A percentile compares a stretch with the other conserved stretches of the same genome.
Conservation (phyloP, 2,888 invertebrate genomes). For the Andrena bucephala region DNA sequence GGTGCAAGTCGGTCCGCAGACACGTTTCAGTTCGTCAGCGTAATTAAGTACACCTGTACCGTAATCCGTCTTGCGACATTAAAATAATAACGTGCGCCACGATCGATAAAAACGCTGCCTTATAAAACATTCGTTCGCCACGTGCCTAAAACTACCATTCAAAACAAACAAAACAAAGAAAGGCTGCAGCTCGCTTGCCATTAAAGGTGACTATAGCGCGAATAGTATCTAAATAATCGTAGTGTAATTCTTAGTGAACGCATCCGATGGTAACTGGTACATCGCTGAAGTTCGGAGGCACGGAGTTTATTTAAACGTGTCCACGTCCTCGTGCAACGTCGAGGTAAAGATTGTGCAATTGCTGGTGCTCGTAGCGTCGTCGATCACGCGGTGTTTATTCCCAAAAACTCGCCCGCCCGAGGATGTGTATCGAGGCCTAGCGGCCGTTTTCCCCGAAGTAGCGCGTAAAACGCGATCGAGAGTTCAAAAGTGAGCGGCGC, state of each 20-base stretch:
- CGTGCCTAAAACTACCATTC: conserved; percentile 11
- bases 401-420: not conserved
- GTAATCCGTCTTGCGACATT: not conserved
- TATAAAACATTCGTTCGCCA: not conserved
- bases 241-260: not conserved
- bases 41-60: not conserved
- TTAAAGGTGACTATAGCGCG: not conserved
- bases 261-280: not conserved
- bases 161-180: conserved; percentile 21
- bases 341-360: conserved; percentile 24
- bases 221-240: conserved; percentile 12
- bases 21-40: not conserved
- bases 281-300: too few relatives aligned
- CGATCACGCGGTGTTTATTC: conserved; percentile 11
- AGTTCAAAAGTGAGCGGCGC: conserved; percentile 51
- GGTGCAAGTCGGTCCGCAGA: not conserved
- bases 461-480: conserved; percentile 14
- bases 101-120: not conserved
- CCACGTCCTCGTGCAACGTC: not conserved
- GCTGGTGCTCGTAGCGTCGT: not conserved
- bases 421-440: not conserved
- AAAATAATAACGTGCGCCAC: not conserved
- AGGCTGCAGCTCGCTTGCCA: not conserved
- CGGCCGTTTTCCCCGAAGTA: conserved; percentile 24
- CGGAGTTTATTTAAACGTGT: conserved; percentile 9